Conservation (phyloP, 2,888 invertebrate genomes). For the Thalpophila matura region DNA sequence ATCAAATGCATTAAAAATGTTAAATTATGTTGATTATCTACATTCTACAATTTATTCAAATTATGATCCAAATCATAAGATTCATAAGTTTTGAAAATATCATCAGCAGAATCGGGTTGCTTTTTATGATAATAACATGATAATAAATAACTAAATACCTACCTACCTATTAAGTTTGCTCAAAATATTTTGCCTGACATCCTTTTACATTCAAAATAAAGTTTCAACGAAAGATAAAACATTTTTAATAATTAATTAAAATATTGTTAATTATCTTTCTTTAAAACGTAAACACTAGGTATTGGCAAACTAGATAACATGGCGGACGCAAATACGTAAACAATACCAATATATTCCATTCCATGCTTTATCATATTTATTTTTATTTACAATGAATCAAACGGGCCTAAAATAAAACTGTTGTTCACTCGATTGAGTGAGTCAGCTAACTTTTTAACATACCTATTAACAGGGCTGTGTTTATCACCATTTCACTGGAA, state of each 20-base stretch:
- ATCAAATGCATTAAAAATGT: slow-evolving; percentile 18
- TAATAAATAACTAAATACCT: no score
- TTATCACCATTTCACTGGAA: slow-evolving; percentile 26
- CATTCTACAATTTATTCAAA: no score
- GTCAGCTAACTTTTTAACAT: slow-evolving; percentile 65
- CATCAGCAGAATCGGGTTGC: background rate
- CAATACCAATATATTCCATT: slow-evolving; percentile 13
- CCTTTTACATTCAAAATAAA: no score
- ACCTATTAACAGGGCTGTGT: slow-evolving; percentile 61
- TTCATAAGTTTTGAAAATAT: no score
- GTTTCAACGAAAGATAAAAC: no score
- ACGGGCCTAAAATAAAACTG: slow-evolving; percentile 64
- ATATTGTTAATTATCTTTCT: slow-evolving; percentile 9
- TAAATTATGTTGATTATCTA: background rate
- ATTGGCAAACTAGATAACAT: slow-evolving; percentile 33
- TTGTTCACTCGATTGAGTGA: slow-evolving; percentile 69
- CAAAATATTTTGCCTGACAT: no score
- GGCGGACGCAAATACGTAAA: slow-evolving; percentile 29
- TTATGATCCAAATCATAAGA: background rate
- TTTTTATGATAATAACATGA: background rate
- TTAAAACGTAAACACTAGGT: slow-evolving; percentile 20
- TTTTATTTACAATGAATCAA: slow-evolving; percentile 56
- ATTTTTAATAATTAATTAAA: slow-evolving; percentile 10
- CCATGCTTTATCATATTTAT: slow-evolving; percentile 41
- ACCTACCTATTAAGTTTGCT: no score